Evolutionary conservation across 2,888 invertebrate genomes (phyloP), one percentile per base, ranked within the genome.

Genomic region (Hydriomena furcata): DNA sequence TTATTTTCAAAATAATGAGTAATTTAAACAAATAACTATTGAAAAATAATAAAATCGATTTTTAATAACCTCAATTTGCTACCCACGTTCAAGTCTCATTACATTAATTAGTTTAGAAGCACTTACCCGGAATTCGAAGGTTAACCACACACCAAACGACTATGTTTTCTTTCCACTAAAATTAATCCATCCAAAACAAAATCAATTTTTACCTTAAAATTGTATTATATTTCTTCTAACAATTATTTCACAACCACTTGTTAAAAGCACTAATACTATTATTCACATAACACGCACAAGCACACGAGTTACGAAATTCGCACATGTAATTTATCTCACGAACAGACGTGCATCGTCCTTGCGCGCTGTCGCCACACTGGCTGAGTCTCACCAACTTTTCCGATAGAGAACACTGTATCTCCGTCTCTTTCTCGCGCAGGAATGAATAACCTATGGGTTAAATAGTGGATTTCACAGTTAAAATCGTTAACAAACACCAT

Each of bases 401-500:
- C 63, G 70, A 66, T 60, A 43, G 43, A 47, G 43, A 54, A 51
- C 54, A 52, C 43, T 43, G 28, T 55, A 25, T 2, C 43, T 38
- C 49, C 41, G 10, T 73, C 71, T 45, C 66, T 47, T 42, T 71
- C 63, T 21, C 60, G 25, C 54, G 49, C 62, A 65, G 61, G 17
- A 17, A 17, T 3, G 17, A 4, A 17, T 55, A 69, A 60, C 61
- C 49, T 61, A 57, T 41, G 52, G 36, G 65, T 64, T 55, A 63
- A 60, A 51, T 56, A 56, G 42, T 69, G 61, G 64, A 71, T 73
- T 71, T 76, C 67, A 64, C 71, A 74, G 74, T 74, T 72, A 68
- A 73, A 75, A 71, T 73, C 72, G 66, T 74, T 74, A 68, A 65
- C 67, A 74, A 71, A 72, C 67, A 71, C 49, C 61, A 66, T 71